Conservation (phyloP, 1,140 invertebrate genomes). For the Berghia stephanieae region DNA sequence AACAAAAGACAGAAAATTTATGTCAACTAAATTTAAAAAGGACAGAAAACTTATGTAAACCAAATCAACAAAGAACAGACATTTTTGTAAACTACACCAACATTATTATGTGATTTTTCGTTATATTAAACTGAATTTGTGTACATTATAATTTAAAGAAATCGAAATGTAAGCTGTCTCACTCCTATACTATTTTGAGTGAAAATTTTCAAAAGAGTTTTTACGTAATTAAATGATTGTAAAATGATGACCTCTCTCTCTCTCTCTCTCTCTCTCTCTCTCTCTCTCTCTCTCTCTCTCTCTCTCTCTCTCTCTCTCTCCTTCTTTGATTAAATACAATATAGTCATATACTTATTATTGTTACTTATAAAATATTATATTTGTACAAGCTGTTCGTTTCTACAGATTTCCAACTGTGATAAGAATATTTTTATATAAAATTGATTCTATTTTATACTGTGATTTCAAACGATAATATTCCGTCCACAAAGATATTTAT, state of each 20-base stretch:
- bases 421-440: no score
- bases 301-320: neutral
- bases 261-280: slow-evolving; percentile 1
- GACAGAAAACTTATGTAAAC: no score
- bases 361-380: neutral
- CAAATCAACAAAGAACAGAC: neutral
- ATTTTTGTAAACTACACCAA: neutral
- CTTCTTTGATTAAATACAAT: neutral
- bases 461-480: neutral
- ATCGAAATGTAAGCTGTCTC: neutral
- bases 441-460: neutral
- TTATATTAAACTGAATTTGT: neutral
- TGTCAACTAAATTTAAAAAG: no score
- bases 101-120: neutral
- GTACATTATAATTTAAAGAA: neutral
- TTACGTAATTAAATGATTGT: neutral
- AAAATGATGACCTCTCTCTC: neutral
- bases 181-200: neutral
- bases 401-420: neutral
- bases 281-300: neutral
- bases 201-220: neutral
- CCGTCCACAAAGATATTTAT: neutral
- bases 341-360: neutral
- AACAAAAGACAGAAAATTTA: no score
- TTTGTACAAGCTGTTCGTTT: neutral